Percentiles rank a stretch among this genome's conserved stretches.
Conservation (phyloP, 2,113 vertebrate species). For the Clarias macrocephalus region DNA sequence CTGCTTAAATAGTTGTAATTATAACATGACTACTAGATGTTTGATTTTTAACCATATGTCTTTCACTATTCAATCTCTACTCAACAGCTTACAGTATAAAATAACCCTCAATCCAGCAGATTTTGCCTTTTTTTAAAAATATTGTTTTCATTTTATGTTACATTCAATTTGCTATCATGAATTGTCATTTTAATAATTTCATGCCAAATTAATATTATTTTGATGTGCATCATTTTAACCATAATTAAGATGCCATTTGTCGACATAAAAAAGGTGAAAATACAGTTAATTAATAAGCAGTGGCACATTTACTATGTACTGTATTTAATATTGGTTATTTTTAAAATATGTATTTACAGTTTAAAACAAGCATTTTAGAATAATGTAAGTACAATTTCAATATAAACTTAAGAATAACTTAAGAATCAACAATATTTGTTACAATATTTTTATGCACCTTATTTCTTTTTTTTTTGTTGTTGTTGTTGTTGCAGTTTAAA, state of each 20-base stretch:
- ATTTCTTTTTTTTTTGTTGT: not conserved
- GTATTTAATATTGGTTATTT: not conserved
- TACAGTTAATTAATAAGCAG: not conserved
- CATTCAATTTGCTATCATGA: not conserved
- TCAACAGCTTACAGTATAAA: not conserved
- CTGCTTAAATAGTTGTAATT: not conserved
- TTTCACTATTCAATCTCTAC: not conserved
- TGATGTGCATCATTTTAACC: not conserved
- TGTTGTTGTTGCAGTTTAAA: not conserved
- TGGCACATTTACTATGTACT: not conserved
- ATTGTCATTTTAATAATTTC: not conserved
- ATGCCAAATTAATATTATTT: not conserved
- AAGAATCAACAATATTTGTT: not conserved
- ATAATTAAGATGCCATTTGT: not conserved
- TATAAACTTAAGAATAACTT: not conserved
- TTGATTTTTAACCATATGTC: not conserved
- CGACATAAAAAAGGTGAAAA: not conserved
- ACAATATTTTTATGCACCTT: not conserved
- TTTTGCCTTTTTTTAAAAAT: too few relatives aligned
- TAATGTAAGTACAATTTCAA: not conserved
- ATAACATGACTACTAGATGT: not conserved
- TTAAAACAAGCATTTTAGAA: not conserved
- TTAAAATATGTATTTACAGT: not conserved
- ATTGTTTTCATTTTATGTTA: not conserved
- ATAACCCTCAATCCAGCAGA: not conserved